A percentile compares a stretch with the other conserved stretches of the same genome.
Conservation (phyloP, 1,140 invertebrate species). For the Anastrepha ludens region DNA sequence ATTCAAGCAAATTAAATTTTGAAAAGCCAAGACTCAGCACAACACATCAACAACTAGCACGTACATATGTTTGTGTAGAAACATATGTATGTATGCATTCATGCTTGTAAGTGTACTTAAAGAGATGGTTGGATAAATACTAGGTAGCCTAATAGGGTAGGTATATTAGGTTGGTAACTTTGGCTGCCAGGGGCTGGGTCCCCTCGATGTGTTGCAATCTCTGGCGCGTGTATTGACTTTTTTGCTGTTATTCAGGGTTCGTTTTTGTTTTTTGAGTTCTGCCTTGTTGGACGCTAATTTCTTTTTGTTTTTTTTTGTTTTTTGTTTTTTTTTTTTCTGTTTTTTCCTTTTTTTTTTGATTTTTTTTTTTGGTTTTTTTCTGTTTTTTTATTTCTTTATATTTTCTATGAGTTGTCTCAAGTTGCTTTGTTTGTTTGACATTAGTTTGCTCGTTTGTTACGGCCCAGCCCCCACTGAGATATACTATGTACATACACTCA, state of each 20-base stretch:
- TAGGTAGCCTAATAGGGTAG: background rate
- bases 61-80: background rate
- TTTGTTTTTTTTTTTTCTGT: background rate
- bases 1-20: constrained; percentile 48
- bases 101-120: background rate
- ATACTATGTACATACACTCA: background rate
- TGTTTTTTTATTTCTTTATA: background rate
- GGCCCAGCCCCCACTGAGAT: background rate
- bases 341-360: no score
- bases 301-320: background rate
- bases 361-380: background rate
- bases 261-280: background rate
- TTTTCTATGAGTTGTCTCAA: background rate
- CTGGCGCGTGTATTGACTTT: constrained; percentile 38
- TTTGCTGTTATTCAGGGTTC: background rate
- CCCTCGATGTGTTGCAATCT: constrained; percentile 6
- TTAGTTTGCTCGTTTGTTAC: background rate
- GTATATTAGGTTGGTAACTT: background rate
- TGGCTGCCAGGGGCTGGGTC: background rate
- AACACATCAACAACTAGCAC: background rate
- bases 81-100: background rate
- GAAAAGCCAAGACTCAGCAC: constrained; percentile 24
- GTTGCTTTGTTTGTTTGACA: background rate
- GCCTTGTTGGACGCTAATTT: constrained; percentile 36
- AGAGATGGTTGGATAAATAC: background rate